A percentile compares a stretch with the other conserved stretches of the same genome.
Evolutionary conservation across 2,797 vertebrate genomes (phyloP).

Genomic region (Enteromius paludinosus): DNA sequence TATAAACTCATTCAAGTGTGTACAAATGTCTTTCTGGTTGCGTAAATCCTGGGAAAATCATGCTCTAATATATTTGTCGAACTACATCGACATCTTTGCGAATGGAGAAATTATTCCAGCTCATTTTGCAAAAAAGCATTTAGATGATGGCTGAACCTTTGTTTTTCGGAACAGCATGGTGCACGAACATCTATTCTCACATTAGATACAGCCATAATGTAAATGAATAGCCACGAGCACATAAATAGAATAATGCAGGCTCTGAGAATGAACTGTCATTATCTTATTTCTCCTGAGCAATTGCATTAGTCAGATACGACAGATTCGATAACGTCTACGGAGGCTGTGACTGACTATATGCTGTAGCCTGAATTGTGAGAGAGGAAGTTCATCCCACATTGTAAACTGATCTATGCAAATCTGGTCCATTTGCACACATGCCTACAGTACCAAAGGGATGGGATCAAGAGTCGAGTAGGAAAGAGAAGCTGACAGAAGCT

Average conservation of each 20-base stretch:
- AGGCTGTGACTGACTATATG: slow-evolving; percentile 15
- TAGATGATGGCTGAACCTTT: slow-evolving; percentile 11
- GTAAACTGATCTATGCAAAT: slow-evolving; percentile 53
- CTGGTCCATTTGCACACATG: slow-evolving; percentile 57
- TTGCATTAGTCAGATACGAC: slow-evolving; percentile 39
- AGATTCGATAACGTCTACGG: slow-evolving; percentile 9
- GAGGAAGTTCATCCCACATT: slow-evolving; percentile 17
- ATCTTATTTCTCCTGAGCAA: slow-evolving; percentile 23
- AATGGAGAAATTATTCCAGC: slow-evolving; percentile 34
- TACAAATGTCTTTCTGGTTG: background rate
- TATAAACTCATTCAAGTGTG: slow-evolving; percentile 11
- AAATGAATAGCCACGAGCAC: slow-evolving; percentile 35
- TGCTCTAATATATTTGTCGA: background rate
- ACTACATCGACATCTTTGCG: background rate
- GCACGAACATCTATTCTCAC: slow-evolving; percentile 28
- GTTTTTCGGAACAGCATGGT: background rate
- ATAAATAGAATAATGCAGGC: slow-evolving; percentile 28
- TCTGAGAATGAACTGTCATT: slow-evolving; percentile 37
- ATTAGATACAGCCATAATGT: slow-evolving; percentile 40
- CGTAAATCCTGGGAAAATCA: background rate
- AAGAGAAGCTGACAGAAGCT: slow-evolving; percentile 30
- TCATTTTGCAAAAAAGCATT: slow-evolving; percentile 27
- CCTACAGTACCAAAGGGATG: slow-evolving; percentile 40
- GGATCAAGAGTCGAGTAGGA: slow-evolving; percentile 45
- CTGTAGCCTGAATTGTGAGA: slow-evolving; percentile 12